phyloP scores from a whole-genome alignment of 2,797 vertebrate genomes.

The Crenuchus spilurus region DNA sequence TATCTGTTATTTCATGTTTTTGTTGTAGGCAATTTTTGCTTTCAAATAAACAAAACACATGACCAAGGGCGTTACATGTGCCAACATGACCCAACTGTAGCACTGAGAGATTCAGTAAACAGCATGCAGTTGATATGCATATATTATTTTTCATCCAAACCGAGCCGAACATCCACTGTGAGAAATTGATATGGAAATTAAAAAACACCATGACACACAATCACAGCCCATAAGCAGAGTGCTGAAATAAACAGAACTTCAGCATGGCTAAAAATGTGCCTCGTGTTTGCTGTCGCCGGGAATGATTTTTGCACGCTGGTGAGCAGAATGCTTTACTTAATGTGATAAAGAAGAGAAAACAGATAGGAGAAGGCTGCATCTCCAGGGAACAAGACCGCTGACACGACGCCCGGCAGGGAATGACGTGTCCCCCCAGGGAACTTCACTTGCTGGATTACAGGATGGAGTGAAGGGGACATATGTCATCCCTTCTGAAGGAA shows the following conservation, averaged over 20 bases:
- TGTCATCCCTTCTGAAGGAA: constrained; percentile 35
- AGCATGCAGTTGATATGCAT: neutral
- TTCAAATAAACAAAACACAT: constrained; percentile 24
- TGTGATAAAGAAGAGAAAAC: constrained; percentile 48
- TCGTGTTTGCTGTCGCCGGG: constrained; percentile 17
- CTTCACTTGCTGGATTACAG: constrained; percentile 41
- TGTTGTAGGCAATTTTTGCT: constrained; percentile 8
- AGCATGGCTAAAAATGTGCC: constrained; percentile 29
- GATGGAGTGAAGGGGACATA: constrained; percentile 24
- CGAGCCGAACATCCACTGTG: neutral
- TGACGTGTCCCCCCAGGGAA: constrained; percentile 35
- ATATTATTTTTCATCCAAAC: constrained; percentile 6
- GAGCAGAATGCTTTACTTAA: constrained; percentile 45
- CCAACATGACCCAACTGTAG: neutral
- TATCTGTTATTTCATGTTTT: constrained; percentile 2
- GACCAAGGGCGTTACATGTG: constrained; percentile 15
- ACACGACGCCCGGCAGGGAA: constrained; percentile 43
- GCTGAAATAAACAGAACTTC: constrained; percentile 34
- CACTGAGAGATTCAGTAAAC: neutral
- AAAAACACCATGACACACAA: constrained; percentile 11
- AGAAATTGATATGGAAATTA: constrained; percentile 18
- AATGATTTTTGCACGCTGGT: constrained; percentile 28
- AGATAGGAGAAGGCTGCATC: constrained; percentile 24
- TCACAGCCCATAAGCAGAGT: constrained; percentile 13
- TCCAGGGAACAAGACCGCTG: constrained; percentile 34